Evolutionary conservation across 1,140 invertebrate genomes (phyloP).

Genomic region (Drosophila miranda): DNA sequence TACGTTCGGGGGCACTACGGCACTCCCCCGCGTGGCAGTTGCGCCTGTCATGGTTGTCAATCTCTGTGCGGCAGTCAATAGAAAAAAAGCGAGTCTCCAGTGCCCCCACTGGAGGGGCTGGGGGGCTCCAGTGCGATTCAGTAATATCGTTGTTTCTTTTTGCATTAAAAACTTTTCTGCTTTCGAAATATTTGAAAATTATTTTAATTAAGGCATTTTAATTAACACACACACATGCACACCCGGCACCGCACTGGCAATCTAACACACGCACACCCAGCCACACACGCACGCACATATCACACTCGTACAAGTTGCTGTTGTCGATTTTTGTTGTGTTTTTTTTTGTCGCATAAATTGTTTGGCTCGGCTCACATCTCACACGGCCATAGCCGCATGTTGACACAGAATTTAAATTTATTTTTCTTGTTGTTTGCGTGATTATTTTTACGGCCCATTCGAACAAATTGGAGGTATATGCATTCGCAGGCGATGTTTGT

Average conservation of each 20-base stretch:
- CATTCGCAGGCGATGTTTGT: constrained; percentile 1
- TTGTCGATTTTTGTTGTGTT: constrained; percentile 17
- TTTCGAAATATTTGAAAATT: constrained; percentile 66
- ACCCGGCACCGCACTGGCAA: not conserved
- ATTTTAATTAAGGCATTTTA: constrained; percentile 77
- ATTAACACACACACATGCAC: constrained; percentile 62
- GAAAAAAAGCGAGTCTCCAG: constrained; percentile 20
- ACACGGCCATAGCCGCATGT: constrained; percentile 48
- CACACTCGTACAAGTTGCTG: constrained; percentile 18
- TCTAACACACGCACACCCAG: constrained; percentile 21
- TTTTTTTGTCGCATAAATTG: constrained; percentile 68
- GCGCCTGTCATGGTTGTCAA: constrained; percentile 65
- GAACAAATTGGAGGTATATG: constrained; percentile 26
- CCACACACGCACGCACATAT: constrained; percentile 9
- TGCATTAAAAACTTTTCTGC: constrained; percentile 37
- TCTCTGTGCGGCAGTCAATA: constrained; percentile 67
- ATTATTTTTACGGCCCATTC: constrained; percentile 39
- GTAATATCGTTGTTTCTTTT: constrained; percentile 24
- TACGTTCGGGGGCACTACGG: constrained; percentile 54
- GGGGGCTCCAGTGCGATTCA: not conserved
- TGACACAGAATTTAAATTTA: constrained; percentile 78
- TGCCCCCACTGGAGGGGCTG: no score
- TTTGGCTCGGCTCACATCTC: constrained; percentile 37
- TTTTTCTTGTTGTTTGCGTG: constrained; percentile 62
- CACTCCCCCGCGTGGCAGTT: constrained; percentile 32